A percentile compares a stretch with the other conserved stretches of the same genome.
Conservation (phyloP, 2,113 vertebrate genomes). For the Rhinogobius similis region DNA sequence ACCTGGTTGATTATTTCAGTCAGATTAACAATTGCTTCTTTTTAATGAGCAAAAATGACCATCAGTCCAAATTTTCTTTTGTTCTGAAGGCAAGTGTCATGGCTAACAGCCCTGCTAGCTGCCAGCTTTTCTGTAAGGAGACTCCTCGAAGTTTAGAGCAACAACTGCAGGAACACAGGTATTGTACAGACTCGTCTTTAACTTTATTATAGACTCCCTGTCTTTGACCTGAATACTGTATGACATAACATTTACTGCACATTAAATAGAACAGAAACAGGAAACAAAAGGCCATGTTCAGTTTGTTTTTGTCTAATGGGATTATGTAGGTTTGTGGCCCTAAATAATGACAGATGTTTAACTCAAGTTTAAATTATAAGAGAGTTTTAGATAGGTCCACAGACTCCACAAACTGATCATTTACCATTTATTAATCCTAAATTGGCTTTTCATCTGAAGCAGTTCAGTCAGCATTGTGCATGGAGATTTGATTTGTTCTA, state of each 20-base stretch:
- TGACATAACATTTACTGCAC: background rate
- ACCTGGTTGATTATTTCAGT: background rate
- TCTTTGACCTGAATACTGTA: background rate
- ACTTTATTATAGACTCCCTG: background rate
- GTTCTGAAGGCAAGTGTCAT: conserved; percentile 84
- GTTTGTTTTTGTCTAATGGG: background rate
- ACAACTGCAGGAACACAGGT: conserved; percentile 98
- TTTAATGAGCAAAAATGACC: conserved; percentile 9
- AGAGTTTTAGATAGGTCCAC: background rate
- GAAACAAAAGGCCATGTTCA: background rate
- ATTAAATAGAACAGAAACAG: too few relatives aligned
- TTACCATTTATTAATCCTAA: background rate
- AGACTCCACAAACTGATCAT: background rate
- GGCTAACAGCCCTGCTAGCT: conserved; percentile 87
- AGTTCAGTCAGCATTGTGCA: background rate
- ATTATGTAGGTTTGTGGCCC: background rate
- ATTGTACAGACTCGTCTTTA: conserved; percentile 26
- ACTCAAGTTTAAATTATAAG: background rate
- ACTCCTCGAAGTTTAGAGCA: conserved; percentile 93
- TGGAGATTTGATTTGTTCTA: background rate
- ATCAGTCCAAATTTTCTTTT: conserved; percentile 50
- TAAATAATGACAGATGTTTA: background rate
- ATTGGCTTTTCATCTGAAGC: conserved; percentile 1
- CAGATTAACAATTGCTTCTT: conserved; percentile 3
- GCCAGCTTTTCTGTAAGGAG: conserved; percentile 94